phyloP scores from a whole-genome alignment of 2,113 vertebrate species.

The Tachysurus fulvidraco region DNA sequence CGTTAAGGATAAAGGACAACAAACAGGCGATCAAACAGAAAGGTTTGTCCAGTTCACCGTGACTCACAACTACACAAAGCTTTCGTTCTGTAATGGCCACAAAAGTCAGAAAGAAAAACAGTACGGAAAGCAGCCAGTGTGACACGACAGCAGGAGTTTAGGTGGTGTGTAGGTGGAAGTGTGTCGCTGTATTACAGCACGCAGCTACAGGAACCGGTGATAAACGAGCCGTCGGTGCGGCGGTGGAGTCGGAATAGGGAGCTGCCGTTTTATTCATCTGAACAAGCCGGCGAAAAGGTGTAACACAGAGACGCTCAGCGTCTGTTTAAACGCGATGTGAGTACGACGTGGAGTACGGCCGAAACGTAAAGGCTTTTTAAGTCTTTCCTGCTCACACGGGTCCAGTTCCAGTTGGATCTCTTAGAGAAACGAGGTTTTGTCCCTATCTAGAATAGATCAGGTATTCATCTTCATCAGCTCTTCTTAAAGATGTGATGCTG shows the following conservation, averaged over 20 bases:
- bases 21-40: not conserved
- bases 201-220: not conserved
- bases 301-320: not conserved
- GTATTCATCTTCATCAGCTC: too few relatives aligned
- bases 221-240: not conserved
- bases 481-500: too few relatives aligned
- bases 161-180: conserved; percentile 20
- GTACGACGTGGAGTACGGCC: too few relatives aligned
- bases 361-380: not conserved
- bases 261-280: not conserved
- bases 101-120: not conserved
- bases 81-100: not conserved
- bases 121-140: not conserved
- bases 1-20: too few relatives aligned
- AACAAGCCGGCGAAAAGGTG: not conserved
- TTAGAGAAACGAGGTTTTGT: too few relatives aligned
- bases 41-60: not conserved
- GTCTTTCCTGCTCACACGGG: not conserved
- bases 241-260: not conserved
- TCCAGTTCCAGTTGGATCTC: not conserved
- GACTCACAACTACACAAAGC: not conserved
- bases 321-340: not conserved
- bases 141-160: not conserved
- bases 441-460: too few relatives aligned
- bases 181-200: not conserved